phyloP scores from a whole-genome alignment of 2,113 vertebrate genomes.

The Canis aureus region DNA sequence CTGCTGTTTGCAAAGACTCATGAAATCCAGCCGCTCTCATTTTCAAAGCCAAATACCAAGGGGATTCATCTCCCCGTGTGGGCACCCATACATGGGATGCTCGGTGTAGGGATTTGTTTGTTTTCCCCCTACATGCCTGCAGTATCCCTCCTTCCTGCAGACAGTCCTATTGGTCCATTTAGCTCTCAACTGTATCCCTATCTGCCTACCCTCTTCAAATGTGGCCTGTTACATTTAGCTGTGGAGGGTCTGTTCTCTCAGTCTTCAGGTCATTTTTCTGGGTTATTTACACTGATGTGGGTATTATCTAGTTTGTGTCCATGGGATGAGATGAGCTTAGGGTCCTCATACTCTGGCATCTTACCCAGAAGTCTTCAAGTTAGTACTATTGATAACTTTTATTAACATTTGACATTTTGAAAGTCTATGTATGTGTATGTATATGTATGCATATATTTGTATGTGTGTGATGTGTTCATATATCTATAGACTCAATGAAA shows the following conservation, averaged over 20 bases:
- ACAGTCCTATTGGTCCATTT: background rate
- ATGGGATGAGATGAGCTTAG: background rate
- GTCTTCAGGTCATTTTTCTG: background rate
- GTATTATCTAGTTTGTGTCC: background rate
- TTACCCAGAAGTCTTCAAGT: background rate
- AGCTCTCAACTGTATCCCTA: background rate
- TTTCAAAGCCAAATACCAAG: background rate
- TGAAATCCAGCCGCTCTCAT: background rate
- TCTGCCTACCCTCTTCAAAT: background rate
- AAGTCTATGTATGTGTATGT: background rate
- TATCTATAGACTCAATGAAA: background rate
- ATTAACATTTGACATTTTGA: conserved; percentile 32
- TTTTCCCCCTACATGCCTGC: background rate
- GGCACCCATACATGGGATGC: background rate
- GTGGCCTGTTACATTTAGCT: background rate
- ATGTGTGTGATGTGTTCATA: background rate
- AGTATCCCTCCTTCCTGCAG: background rate
- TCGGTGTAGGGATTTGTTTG: background rate
- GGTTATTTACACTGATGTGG: background rate
- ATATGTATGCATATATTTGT: background rate
- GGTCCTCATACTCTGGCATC: background rate
- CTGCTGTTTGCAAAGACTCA: background rate
- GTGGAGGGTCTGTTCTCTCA: background rate
- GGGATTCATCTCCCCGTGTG: background rate
- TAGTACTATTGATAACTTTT: background rate